Evolutionary conservation across 2,113 vertebrate genomes (phyloP).

Genomic region (Cyanocitta stelleri): DNA sequence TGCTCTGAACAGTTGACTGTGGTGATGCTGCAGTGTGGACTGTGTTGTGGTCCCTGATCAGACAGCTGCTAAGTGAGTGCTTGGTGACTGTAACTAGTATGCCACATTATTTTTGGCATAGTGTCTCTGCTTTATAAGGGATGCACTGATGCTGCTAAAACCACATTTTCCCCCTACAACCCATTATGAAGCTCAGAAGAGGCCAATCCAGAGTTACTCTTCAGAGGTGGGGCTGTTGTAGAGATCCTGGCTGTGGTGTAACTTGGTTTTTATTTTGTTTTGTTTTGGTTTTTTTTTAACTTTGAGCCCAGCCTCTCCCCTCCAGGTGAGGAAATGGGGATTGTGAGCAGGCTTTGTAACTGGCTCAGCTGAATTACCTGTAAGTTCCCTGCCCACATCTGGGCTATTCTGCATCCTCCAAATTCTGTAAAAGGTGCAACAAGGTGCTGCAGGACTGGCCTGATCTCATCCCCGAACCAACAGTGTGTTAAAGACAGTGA

Average conservation of each 20-base stretch:
- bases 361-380: neutral
- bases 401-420: neutral
- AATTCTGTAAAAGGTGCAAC: fast-evolving
- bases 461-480: neutral
- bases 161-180: neutral
- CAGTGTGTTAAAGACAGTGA: neutral
- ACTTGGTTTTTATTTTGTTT: neutral
- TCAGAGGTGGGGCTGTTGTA: neutral
- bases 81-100: neutral
- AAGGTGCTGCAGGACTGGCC: neutral
- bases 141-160: neutral
- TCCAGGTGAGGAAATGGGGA: neutral
- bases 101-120: neutral
- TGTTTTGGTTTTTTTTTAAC: neutral
- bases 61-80: neutral
- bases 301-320: neutral
- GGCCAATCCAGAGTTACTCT: neutral
- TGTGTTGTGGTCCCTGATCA: neutral
- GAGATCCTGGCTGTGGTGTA: neutral
- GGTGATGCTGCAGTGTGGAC: neutral
- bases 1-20: neutral
- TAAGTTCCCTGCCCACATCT: neutral
- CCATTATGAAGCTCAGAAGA: neutral
- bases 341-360: neutral
- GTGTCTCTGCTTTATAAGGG: neutral